Evolutionary conservation across 1,140 invertebrate species (phyloP), one percentile per base, ranked within the genome.

Genomic region (Zaprionus tsacasi): DNA sequence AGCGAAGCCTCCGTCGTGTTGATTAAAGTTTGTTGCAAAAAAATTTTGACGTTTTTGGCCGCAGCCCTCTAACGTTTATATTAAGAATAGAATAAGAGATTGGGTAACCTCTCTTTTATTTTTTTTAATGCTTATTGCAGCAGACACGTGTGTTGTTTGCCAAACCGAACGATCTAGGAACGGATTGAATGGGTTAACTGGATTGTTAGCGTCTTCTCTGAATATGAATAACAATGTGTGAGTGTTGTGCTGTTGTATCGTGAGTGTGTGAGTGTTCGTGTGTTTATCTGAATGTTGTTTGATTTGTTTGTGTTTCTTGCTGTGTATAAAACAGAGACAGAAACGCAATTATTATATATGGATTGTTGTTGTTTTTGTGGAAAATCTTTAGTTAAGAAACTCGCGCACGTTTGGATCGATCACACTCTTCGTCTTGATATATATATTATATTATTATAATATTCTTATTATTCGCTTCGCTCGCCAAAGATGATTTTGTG

Each of bases 41-140:
- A 86, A 91, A 91, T 91, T 86, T 91, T 91, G 90, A 76, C 76
- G 90, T 55, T 74, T 87, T 86, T 55, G 85, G 80, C 80, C 85
- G 82, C 17, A 83, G 85, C 82, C 82, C 70, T 43, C 11, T 67
- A 35, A 4, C 27, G 38, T 36, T 50, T 21, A 50, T 45, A 61
- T 33, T 30, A 30, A 21, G 6, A 55, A 36, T 61, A 40, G 30
- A 35, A 35, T 30, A 21, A 56, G 40, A 45, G n/a, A 66, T 56
- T 81, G 7, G n/a, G 27, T 1, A 65, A 73, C 76, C 17, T 48
- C 45, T 48, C 63, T 64, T n/a, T n/a, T n/a, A n/a, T n/a, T n/a
- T n/a, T n/a, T n/a, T n/a, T n/a, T 65, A 55, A 65, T 33, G 30
- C 8, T 54, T 15, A 6, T 17, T 52, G 6, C 13, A n/a, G 13